Evolutionary conservation across 2,113 vertebrate species (phyloP).

Genomic region (Anolis sagrei): DNA sequence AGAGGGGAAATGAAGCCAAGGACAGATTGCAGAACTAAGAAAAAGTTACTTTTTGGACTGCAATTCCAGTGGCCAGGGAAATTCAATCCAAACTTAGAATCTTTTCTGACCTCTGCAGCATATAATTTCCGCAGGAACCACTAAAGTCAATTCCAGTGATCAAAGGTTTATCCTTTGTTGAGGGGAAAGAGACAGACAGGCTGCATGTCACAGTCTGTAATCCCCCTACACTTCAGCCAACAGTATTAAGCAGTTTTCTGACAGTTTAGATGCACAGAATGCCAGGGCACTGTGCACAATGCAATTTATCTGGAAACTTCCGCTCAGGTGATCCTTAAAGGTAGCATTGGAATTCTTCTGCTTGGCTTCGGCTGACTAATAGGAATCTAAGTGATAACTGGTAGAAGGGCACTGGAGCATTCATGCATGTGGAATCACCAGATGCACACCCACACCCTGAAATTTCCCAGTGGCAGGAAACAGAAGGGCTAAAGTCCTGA

Average conservation of each 20-base stretch:
- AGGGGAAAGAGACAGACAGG: conserved; percentile 11
- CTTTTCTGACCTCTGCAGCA: neutral
- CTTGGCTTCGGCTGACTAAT: conserved; percentile 69
- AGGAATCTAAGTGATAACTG: conserved; percentile 62
- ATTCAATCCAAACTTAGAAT: neutral
- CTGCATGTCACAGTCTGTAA: conserved; percentile 2
- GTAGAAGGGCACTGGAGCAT: conserved; percentile 69
- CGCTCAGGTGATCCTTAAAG: conserved; percentile 69
- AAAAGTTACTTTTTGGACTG: no score
- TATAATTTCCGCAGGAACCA: neutral
- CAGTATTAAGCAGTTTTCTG: conserved; percentile 47
- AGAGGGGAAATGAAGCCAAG: no score
- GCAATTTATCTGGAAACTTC: conserved; percentile 59
- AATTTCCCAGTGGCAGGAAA: conserved; percentile 52
- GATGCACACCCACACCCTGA: conserved; percentile 50
- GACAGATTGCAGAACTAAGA: no score
- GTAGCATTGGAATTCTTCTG: conserved; percentile 70
- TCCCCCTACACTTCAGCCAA: conserved; percentile 36
- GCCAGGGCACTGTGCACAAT: conserved; percentile 23
- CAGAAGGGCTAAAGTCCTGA: conserved; percentile 23
- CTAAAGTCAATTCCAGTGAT: fast-evolving
- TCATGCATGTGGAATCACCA: conserved; percentile 64
- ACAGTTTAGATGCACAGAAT: conserved; percentile 40
- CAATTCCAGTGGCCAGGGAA: no score
- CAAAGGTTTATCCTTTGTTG: conserved; percentile 28